Evolutionary conservation across 2,888 invertebrate species (phyloP).

Genomic region (Xylota sylvarum): DNA sequence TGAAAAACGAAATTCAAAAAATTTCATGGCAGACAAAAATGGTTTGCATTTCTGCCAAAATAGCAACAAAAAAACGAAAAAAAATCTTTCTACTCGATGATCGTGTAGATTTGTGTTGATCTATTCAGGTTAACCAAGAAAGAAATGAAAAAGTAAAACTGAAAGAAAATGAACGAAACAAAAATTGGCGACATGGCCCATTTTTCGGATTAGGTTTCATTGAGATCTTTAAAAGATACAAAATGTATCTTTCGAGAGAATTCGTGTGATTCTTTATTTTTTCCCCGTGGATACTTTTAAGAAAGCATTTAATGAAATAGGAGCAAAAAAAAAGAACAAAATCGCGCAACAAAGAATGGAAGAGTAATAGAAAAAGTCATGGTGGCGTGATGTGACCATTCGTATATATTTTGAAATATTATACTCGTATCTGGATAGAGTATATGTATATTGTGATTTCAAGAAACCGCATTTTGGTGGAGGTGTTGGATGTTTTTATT

Average conservation of each 20-base stretch:
- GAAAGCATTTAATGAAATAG: constrained; percentile 14
- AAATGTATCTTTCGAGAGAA: constrained; percentile 58
- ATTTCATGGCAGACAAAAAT: constrained; percentile 55
- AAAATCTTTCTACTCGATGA: constrained; percentile 31
- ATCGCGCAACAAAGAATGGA: background rate
- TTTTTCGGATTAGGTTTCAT: constrained; percentile 71
- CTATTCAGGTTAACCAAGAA: constrained; percentile 65
- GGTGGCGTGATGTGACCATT: constrained; percentile 53
- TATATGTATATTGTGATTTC: constrained; percentile 16
- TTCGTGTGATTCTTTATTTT: constrained; percentile 32
- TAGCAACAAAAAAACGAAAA: background rate
- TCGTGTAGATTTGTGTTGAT: constrained; percentile 44
- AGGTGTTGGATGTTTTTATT: constrained; percentile 14
- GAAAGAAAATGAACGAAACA: constrained; percentile 6
- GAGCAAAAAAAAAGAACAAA: background rate
- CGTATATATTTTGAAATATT: constrained; percentile 22
- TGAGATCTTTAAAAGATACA: constrained; percentile 55
- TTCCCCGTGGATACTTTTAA: background rate
- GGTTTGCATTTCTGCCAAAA: constrained; percentile 73
- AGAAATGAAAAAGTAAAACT: constrained; percentile 27
- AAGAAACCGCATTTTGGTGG: constrained; percentile 52
- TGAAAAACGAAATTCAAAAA: constrained; percentile 41
- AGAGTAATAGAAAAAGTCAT: constrained; percentile 25
- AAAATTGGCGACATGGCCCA: constrained; percentile 68
- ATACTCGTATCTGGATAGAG: constrained; percentile 12